A percentile compares a stretch with the other conserved stretches of the same genome.
Evolutionary conservation across 2,888 invertebrate species (phyloP).

Genomic region (Caenorhabditis uteleia): DNA sequence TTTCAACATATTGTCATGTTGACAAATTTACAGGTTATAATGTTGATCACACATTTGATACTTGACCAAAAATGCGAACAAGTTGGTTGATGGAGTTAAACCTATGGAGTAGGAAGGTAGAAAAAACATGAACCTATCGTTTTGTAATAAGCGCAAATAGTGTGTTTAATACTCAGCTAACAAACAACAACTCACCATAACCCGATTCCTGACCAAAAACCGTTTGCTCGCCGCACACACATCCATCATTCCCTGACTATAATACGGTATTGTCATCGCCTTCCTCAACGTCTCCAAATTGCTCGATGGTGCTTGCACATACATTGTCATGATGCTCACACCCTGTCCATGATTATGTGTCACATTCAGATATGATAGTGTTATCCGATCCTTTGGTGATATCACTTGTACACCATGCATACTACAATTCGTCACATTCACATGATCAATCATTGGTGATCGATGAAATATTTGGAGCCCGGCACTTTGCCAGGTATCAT

Average conservation of each 20-base stretch:
- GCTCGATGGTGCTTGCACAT: conserved; percentile 73
- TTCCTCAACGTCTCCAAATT: conserved; percentile 29
- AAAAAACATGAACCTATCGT: too few relatives aligned
- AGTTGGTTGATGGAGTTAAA: too few relatives aligned
- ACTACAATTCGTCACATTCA: conserved; percentile 79
- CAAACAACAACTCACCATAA: too few relatives aligned
- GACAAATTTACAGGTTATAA: too few relatives aligned
- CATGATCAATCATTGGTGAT: conserved; percentile 82
- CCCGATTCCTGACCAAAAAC: conserved; percentile 81
- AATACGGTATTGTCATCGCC: conserved; percentile 57
- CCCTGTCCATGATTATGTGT: conserved; percentile 85
- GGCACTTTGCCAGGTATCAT: conserved; percentile 80
- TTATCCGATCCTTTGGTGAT: conserved; percentile 54
- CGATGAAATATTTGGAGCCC: conserved; percentile 88
- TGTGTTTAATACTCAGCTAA: too few relatives aligned
- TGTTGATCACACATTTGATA: too few relatives aligned
- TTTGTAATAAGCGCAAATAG: too few relatives aligned
- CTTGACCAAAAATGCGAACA: too few relatives aligned
- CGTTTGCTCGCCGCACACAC: conserved; percentile 95
- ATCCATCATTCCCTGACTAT: conserved; percentile 90
- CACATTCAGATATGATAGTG: conserved; percentile 64
- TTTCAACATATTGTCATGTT: too few relatives aligned
- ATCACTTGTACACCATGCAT: conserved; percentile 84
- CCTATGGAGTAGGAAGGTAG: too few relatives aligned
- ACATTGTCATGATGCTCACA: conserved; percentile 85